A percentile compares a stretch with the other conserved stretches of the same genome.
phyloP scores from a whole-genome alignment of 1,140 invertebrate genomes.

The Trachymyrmex septentrionalis region DNA sequence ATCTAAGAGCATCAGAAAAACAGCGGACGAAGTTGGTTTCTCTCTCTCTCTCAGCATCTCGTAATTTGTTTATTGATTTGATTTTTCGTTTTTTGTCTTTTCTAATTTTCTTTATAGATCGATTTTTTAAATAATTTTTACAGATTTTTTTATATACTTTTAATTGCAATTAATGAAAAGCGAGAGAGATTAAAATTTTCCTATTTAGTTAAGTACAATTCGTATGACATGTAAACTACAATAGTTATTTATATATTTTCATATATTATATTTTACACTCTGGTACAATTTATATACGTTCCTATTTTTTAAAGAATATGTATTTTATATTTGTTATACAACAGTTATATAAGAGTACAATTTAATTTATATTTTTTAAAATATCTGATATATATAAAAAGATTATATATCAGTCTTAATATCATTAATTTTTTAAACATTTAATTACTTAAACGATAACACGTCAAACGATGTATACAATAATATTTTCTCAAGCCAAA shows the following conservation, averaged over 20 bases:
- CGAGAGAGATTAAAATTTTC: not conserved
- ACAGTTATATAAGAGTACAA: not conserved
- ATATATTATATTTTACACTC: not conserved
- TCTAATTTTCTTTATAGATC: not conserved
- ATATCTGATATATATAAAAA: not conserved
- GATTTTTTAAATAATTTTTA: not conserved
- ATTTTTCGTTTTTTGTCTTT: slow-evolving; percentile 44
- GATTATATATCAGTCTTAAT: not conserved
- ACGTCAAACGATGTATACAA: not conserved
- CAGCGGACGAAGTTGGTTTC: slow-evolving; percentile 11
- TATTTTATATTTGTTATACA: not conserved
- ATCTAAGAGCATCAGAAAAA: slow-evolving; percentile 15
- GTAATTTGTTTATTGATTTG: slow-evolving; percentile 9
- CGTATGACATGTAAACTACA: not conserved
- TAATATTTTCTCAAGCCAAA: not conserved
- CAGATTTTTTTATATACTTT: not conserved
- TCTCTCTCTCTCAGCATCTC: not conserved
- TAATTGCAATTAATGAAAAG: slow-evolving; percentile 25
- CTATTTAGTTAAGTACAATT: not conserved
- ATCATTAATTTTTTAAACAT: slow-evolving; percentile 25
- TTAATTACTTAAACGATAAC: not conserved
- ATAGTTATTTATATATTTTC: not conserved
- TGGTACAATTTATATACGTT: not conserved
- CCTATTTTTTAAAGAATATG: not conserved
- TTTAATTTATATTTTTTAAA: not conserved